Evolutionary conservation across 2,113 vertebrate species (phyloP).

Genomic region (Bufo gargarizans): DNA sequence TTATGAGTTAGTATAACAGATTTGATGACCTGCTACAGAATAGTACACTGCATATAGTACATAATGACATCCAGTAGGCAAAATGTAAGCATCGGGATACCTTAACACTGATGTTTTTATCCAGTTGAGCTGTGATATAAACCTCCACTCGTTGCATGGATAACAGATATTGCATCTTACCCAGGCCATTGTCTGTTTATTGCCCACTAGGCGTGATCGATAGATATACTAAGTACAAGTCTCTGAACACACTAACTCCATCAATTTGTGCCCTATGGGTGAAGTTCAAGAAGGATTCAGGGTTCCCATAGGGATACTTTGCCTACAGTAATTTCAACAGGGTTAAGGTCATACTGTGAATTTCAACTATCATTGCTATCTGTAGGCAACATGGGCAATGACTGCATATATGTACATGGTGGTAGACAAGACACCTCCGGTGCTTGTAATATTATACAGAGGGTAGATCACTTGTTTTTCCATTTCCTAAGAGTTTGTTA

Average conservation of each 20-base stretch:
- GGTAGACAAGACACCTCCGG: not conserved
- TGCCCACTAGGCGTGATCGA: slow-evolving; percentile 14
- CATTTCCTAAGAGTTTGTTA: not conserved
- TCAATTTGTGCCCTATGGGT: slow-evolving; percentile 13
- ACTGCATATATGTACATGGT: not conserved
- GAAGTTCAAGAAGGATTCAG: slow-evolving; percentile 3
- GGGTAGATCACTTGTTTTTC: not conserved
- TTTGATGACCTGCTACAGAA: not conserved
- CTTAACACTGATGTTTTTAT: not conserved
- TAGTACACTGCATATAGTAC: not conserved
- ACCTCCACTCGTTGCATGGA: not conserved
- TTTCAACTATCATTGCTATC: not conserved
- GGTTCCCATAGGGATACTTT: not conserved
- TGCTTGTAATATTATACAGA: not conserved
- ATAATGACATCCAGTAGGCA: not conserved
- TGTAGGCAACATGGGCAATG: not conserved
- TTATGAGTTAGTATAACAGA: not conserved
- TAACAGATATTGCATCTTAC: not conserved
- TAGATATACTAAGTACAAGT: not conserved
- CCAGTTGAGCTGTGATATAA: not conserved
- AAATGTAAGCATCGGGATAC: not conserved
- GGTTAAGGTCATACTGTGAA: slow-evolving; percentile 6
- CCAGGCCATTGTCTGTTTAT: not conserved
- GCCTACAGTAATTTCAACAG: not conserved
- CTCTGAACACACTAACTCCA: not conserved